These are phyloP conservation scores for Andrena hattorfiana DNA, from an alignment of 2,888 invertebrate genomes.

Conservation along the genomic window DNA sequence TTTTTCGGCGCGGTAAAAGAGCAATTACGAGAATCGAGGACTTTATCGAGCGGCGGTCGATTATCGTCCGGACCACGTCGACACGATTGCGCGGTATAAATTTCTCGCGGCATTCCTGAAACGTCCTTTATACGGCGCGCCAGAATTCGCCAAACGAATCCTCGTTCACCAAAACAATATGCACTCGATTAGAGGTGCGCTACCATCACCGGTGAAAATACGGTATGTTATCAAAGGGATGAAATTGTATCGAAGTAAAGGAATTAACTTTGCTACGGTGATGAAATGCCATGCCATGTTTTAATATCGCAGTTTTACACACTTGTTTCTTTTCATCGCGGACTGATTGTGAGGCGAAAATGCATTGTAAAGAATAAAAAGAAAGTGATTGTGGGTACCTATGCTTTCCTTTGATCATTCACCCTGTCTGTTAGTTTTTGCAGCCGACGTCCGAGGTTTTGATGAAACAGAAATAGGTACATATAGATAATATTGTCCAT, in stretches of 20 bases:
- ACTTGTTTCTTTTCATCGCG: no score
- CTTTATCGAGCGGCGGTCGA: conserved; percentile 32
- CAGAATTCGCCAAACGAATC: conserved; percentile 12
- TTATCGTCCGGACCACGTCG: conserved; percentile 24
- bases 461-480: no score
- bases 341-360: no score
- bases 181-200: not conserved
- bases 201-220: not conserved
- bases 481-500: no score
- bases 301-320: no score
- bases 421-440: no score
- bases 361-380: no score
- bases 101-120: conserved; percentile 11
- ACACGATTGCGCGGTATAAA: conserved; percentile 1
- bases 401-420: no score
- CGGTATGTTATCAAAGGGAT: not conserved
- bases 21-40: conserved; percentile 31
- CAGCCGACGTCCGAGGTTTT: no score
- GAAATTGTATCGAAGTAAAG: not conserved
- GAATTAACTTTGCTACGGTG: no score
- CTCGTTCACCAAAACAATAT: conserved; percentile 28
- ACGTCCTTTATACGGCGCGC: not conserved
- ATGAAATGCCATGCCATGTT: no score
- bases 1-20: not conserved
- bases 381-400: no score